Base-by-base conservation (phyloP, 2,797 vertebrate genomes). In the Lindbergichthys nudifrons region DNA sequence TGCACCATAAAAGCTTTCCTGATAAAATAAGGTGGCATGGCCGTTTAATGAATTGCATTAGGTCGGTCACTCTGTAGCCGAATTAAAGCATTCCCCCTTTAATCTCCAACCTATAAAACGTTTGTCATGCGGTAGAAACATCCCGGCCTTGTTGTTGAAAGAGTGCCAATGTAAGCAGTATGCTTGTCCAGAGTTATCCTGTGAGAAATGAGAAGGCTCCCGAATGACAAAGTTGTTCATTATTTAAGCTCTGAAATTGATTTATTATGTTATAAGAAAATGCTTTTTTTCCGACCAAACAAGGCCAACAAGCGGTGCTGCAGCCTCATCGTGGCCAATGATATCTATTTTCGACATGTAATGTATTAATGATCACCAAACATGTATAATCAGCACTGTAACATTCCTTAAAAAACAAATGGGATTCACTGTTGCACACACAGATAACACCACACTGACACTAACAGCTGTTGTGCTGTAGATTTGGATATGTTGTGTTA, bases 191-290 rank as follows among this genome's bases (percentile, higher is more conserved):
- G 15, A 32, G 65, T 41, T 59, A 46, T 62, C 53, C 69, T 67
- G 13, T 3, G 8, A 82, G 60, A 81, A 58, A 69, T 19, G 21
- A 59, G 36, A 61, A 72, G 64, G 47, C 61, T 80, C 80, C 46
- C 26, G 58, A 48, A 57, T 50, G 66, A 68, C 45, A 58, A 60
- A 19, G 18, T 13, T 62, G 64, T 90, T 82, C 67, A 91, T 92
- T 90, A 88, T 91, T 91, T 80, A 90, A 73, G 21, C 77, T 65
- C 50, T 83, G 39, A 84, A 81, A 87, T 82, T 64, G 69, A 83
- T 87, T 88, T 91, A 71, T 80, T 82, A 75, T 82, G 76, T 87
- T 72, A 45, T 18, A 43, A 53, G 60, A 78, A 75, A 77, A 72
- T 69, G 46, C 52, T 83, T 19, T 30, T 26, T 66, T 81, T 81